phyloP scores from a whole-genome alignment of 2,113 vertebrate species.

The Aegotheles bennettii region DNA sequence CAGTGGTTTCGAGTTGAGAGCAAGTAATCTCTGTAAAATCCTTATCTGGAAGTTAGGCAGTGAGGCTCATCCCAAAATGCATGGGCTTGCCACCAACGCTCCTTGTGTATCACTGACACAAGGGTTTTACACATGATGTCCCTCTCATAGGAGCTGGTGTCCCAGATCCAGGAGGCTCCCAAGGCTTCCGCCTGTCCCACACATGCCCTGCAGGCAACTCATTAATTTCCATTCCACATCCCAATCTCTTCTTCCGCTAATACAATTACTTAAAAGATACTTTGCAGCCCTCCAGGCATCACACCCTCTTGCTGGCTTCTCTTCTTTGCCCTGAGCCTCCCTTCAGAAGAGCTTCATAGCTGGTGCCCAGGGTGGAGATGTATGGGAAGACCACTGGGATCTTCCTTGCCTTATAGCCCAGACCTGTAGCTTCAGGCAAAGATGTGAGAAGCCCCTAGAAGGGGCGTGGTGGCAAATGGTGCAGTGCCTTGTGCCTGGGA shows the following conservation, averaged over 20 bases:
- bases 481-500: not conserved
- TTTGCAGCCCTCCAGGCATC: not conserved
- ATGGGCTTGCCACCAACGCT: not conserved
- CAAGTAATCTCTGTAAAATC: not conserved
- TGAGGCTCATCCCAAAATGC: not conserved
- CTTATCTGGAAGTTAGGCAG: not conserved
- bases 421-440: not conserved
- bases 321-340: not conserved
- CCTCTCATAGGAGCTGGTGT: not conserved
- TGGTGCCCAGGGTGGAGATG: not conserved
- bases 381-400: accelerated
- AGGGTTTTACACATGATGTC: not conserved
- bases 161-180: not conserved
- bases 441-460: not conserved
- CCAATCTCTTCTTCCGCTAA: not conserved
- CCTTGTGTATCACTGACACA: not conserved
- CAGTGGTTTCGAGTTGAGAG: not conserved
- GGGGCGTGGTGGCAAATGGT: not conserved
- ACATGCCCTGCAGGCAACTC: not conserved
- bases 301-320: not conserved
- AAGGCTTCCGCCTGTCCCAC: not conserved
- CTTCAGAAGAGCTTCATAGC: not conserved
- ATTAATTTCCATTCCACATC: not conserved
- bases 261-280: not conserved
- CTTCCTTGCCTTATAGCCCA: not conserved